Evolutionary conservation across 2,888 invertebrate genomes (phyloP).

Genomic region (Toxonevra muliebris): DNA sequence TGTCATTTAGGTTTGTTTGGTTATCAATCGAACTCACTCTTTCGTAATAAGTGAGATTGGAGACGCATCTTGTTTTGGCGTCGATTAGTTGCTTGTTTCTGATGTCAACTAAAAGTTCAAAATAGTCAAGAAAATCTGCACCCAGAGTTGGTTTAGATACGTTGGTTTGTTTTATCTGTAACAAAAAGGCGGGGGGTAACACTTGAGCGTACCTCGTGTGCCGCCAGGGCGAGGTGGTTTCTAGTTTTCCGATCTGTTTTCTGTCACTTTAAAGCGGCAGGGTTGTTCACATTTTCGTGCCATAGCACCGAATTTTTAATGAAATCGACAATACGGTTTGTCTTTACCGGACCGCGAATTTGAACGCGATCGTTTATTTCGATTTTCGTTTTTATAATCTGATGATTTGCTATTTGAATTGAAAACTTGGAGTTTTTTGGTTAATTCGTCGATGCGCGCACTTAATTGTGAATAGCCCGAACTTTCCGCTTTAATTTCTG

Average conservation of each 20-base stretch:
- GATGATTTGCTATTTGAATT: not conserved
- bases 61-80: conserved; percentile 22
- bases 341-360: conserved; percentile 7
- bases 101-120: conserved; percentile 25
- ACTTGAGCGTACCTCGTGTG: not conserved
- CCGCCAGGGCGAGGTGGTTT: no score
- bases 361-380: conserved; percentile 14
- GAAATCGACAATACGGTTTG: conserved; percentile 17
- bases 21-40: conserved; percentile 23
- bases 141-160: conserved; percentile 13
- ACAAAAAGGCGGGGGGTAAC: conserved; percentile 23
- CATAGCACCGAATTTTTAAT: conserved; percentile 15
- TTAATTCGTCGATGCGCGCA: conserved; percentile 17
- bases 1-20: conserved; percentile 20
- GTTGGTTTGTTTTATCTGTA: conserved; percentile 10
- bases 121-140: conserved; percentile 23
- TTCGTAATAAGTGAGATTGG: conserved; percentile 21
- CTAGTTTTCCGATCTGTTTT: no score
- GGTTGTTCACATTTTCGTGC: conserved; percentile 22
- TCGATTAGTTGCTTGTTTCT: conserved; percentile 3
- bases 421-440: conserved; percentile 8
- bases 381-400: conserved; percentile 4
- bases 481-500: not conserved
- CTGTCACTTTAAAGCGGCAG: conserved; percentile 10
- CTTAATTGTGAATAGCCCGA: conserved; percentile 6